A percentile compares a stretch with the other conserved stretches of the same genome.
Evolutionary conservation across 1,140 invertebrate species (phyloP).

Genomic region (Stegodyphus mimosarum): DNA sequence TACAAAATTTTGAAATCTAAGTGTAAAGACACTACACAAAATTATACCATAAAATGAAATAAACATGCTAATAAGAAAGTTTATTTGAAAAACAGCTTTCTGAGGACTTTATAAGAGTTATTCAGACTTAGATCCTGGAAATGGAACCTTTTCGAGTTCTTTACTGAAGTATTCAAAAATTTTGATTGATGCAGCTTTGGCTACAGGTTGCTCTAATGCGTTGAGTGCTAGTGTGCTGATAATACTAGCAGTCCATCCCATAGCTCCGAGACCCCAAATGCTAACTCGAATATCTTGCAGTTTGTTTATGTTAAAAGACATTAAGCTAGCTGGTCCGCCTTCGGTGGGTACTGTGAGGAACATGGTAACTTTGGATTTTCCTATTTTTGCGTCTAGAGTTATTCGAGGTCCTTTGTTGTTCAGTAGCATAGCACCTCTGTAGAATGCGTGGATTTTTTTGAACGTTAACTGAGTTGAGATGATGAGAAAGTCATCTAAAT

Average conservation of each 20-base stretch:
- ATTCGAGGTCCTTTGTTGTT: constrained; percentile 30
- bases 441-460: constrained; percentile 35
- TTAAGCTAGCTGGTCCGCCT: constrained; percentile 32
- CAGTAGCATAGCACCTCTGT: constrained; percentile 30
- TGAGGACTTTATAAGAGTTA: too few species aligned
- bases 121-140: not conserved
- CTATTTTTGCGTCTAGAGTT: constrained; percentile 25
- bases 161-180: constrained; percentile 34
- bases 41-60: too few species aligned
- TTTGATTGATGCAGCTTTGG: constrained; percentile 29
- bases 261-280: constrained; percentile 32
- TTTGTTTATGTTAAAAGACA: constrained; percentile 38
- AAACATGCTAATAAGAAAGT: too few species aligned
- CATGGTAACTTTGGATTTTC: constrained; percentile 45
- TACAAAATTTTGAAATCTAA: too few species aligned
- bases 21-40: too few species aligned
- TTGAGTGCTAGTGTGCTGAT: constrained; percentile 39
- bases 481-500: constrained; percentile 36
- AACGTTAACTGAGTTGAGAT: constrained; percentile 16
- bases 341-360: constrained; percentile 23
- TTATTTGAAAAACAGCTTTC: too few species aligned
- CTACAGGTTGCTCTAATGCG: constrained; percentile 42
- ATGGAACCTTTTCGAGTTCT: constrained; percentile 35
- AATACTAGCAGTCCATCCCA: constrained; percentile 39
- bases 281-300: constrained; percentile 34